Base-by-base conservation (phyloP, 2,888 invertebrate genomes). In the Abrostola triplasia region DNA sequence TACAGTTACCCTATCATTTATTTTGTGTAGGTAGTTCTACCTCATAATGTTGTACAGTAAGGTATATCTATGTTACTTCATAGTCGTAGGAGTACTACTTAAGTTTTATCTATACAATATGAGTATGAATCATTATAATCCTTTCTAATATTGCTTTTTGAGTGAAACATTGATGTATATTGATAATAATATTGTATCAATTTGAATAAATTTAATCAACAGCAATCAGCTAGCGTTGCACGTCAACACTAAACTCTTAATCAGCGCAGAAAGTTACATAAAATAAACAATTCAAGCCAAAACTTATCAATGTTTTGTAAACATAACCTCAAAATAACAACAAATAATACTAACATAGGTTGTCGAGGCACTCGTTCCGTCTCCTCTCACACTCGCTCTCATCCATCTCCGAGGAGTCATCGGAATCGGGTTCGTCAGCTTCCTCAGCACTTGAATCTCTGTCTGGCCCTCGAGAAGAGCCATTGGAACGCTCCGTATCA, bases 331-430 rank as follows among this genome's bases (percentile, higher is more conserved):
- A 83, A 88, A 85, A 67, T 62, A 12, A 49, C 24, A 59, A 74
- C 52, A 69, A 65, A 50, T 8, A 12, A 37, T 59, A 86, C 87
- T 57, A 64, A 96, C 96, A 92, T 88, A 99, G 95, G 87, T 98
- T 98, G 82, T 98, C 97, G 77, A 98, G 95, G 82, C 98, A 97
- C 85, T 98, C 98, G 76, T 96, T 96, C 73, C 98, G 95, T 59
- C 98, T 95, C 64, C 96, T 95, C 85, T 98, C 98, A 81, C 98
- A 98, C 92, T 98, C 98, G 75, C 96, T 97, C 87, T 98, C 98
- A 89, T 99, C 98, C 97, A 99, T 97, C 92, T 99, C 99, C 61
- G 97, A 97, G 65, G 97, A 97, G 88, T 97, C 97, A 92, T 97
- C 97, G 12, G 97, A 97, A 80, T 97, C 97, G n/a, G 96, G 97